phyloP scores from a whole-genome alignment of 2,888 invertebrate genomes.

The Oxycera nigricornis region DNA sequence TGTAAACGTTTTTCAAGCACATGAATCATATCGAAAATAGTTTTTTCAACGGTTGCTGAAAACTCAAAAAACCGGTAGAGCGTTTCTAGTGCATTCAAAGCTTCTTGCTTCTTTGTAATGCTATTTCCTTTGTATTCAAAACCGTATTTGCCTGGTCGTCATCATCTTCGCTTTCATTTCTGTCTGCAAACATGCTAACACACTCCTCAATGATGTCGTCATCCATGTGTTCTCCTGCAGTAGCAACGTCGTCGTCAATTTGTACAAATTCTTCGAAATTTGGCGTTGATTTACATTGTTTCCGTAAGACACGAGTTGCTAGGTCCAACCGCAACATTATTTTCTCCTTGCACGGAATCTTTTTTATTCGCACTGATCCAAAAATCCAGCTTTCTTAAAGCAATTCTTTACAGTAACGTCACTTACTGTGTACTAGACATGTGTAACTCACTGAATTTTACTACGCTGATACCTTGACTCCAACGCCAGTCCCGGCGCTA shows the following conservation, averaged over 20 bases:
- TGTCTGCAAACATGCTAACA: background rate
- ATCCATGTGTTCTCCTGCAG: background rate
- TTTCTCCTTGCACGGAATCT: background rate
- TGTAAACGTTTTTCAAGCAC: background rate
- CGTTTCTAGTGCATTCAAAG: background rate
- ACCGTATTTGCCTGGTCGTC: background rate
- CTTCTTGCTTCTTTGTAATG: background rate
- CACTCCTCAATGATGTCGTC: background rate
- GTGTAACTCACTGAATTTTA: no score
- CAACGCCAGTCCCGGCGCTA: no score
- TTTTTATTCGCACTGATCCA: background rate
- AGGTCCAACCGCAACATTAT: background rate
- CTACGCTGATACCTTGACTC: no score
- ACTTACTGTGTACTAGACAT: background rate
- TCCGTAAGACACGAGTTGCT: background rate
- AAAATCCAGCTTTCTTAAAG: no score
- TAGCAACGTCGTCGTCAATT: background rate
- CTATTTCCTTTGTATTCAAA: background rate
- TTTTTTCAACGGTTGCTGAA: background rate
- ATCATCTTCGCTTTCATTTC: background rate
- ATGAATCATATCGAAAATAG: background rate
- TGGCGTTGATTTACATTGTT: background rate
- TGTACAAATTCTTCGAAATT: background rate
- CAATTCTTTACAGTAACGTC: background rate
- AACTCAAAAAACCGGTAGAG: background rate